Evolutionary conservation across 2,797 vertebrate genomes (phyloP).

Genomic region (Halcyon badia): DNA sequence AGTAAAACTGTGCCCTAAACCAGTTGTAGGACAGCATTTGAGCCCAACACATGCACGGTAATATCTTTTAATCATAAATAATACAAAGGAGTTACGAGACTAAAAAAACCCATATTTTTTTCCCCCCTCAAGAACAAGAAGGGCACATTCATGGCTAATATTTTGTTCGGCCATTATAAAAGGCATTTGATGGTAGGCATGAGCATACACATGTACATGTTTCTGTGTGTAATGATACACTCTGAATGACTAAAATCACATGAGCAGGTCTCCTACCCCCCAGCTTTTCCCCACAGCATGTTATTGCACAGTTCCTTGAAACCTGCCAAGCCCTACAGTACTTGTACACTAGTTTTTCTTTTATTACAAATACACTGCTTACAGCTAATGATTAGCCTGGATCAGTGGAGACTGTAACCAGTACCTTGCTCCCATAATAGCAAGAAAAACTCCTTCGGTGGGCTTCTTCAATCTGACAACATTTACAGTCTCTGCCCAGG

Average conservation of each 20-base stretch:
- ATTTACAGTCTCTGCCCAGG: neutral
- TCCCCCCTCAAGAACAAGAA: neutral
- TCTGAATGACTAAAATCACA: neutral
- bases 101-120: neutral
- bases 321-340: neutral
- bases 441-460: neutral
- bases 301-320: neutral
- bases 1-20: neutral
- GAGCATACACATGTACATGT: neutral
- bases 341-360: neutral
- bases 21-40: neutral
- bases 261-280: neutral
- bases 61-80: neutral
- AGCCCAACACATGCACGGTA: neutral
- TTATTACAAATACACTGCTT: neutral
- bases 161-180: neutral
- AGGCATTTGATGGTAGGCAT: neutral
- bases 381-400: neutral
- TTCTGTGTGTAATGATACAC: neutral
- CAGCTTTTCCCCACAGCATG: neutral
- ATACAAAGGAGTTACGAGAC: neutral
- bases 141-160: neutral
- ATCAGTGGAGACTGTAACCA: neutral
- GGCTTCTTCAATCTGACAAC: neutral
- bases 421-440: neutral